A percentile compares a stretch with the other conserved stretches of the same genome.
Conservation (phyloP, 2,888 invertebrate genomes). For the Molorchus minor region DNA sequence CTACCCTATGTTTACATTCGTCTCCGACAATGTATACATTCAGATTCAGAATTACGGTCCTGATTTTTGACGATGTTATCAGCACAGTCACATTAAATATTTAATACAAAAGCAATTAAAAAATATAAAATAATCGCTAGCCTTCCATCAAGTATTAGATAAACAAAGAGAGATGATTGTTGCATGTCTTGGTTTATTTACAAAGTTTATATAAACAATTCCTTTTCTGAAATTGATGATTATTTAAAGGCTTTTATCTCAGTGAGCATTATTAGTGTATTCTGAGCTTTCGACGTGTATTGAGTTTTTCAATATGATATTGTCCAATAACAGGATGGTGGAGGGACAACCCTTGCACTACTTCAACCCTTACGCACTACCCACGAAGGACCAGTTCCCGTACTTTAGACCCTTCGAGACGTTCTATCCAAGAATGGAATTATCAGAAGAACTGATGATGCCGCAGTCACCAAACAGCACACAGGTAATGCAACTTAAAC, state of each 20-base stretch:
- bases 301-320: slow-evolving; percentile 45
- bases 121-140: slow-evolving; percentile 8
- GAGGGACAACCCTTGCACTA: slow-evolving; percentile 59
- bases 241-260: slow-evolving; percentile 26
- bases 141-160: slow-evolving; percentile 9
- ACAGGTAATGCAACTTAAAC: slow-evolving; percentile 50
- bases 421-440: slow-evolving; percentile 42
- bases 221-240: slow-evolving; percentile 23
- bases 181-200: slow-evolving; percentile 20
- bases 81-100: slow-evolving; percentile 14
- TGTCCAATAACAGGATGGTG: slow-evolving; percentile 57
- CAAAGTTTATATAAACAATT: slow-evolving; percentile 29
- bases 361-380: slow-evolving; percentile 42
- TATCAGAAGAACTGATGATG: slow-evolving; percentile 54
- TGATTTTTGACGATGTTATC: slow-evolving; percentile 24
- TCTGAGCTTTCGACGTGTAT: background rate
- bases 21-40: background rate
- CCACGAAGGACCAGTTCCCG: slow-evolving; percentile 31
- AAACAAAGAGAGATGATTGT: slow-evolving; percentile 23
- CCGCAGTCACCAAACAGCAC: slow-evolving; percentile 57
- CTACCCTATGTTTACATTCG: background rate
- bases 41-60: slow-evolving; percentile 19
- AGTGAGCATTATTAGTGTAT: slow-evolving; percentile 7
- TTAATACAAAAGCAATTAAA: slow-evolving; percentile 17
- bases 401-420: slow-evolving; percentile 46